These are phyloP conservation scores for Epinotia bilunana DNA, from an alignment of 2,888 invertebrate genomes.

Conservation along the genomic window DNA sequence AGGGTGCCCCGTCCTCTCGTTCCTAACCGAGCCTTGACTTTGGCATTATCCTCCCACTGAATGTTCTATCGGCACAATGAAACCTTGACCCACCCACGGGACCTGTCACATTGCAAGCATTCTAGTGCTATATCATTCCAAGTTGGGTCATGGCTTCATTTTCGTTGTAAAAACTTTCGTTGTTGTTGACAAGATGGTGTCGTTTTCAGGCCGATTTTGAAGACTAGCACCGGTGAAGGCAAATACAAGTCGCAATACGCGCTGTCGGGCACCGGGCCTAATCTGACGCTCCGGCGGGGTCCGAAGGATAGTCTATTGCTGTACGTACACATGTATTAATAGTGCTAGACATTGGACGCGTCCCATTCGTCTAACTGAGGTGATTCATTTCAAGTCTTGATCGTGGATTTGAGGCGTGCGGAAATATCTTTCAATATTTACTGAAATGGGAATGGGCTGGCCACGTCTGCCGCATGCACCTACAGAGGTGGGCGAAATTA, in stretches of 20 bases:
- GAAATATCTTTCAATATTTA: no score
- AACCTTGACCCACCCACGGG: background rate
- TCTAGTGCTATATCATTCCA: background rate
- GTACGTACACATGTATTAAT: constrained; percentile 82
- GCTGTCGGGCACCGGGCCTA: constrained; percentile 86
- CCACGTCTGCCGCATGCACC: no score
- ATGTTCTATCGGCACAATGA: background rate
- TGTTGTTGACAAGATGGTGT: background rate
- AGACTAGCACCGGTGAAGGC: constrained; percentile 74
- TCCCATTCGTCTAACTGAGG: no score
- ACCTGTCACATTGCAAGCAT: background rate
- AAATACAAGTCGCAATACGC: constrained; percentile 86
- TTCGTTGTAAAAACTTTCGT: background rate
- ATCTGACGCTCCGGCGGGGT: constrained; percentile 89
- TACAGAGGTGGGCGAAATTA: no score
- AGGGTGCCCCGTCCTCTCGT: no score
- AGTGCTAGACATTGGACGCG: no score
- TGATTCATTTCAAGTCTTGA: no score
- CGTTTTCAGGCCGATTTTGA: constrained; percentile 74
- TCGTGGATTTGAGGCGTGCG: no score
- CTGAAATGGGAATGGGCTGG: no score
- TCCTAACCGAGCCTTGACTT: background rate
- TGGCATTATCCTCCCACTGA: background rate
- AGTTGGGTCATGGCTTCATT: background rate
- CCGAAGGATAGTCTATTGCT: constrained; percentile 90